Base-by-base conservation (phyloP, 2,113 vertebrate species). In the Noctilio leporinus region DNA sequence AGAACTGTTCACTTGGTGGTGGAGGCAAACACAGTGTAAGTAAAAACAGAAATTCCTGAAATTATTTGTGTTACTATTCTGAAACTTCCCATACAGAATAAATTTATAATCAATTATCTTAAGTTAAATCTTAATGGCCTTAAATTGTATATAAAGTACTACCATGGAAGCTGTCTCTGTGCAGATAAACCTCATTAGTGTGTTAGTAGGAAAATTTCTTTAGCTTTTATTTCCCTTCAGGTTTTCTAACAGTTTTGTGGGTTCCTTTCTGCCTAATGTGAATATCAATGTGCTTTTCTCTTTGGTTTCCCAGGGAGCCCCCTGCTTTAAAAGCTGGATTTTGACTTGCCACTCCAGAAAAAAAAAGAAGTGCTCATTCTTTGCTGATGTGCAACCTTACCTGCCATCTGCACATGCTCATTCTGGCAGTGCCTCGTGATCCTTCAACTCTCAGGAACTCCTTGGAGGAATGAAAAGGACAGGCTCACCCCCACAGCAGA, bases 111-210 rank as follows among this genome's bases (percentile, higher is more conserved):
- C 43, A 97, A 97, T 94, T 97, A 95, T 94, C 16, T 19, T 40
- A 91, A 95, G 98, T 97, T 94, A 97, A 98, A 96, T 77, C 92
- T 96, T 97, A 97, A 96, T 91, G 94, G 59, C 83, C 95, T 77
- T 93, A 96, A 93, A 85, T 47, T 95, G 57, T 95, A n/a, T 96
- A 72, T 95, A 95, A 96, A 96, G 81, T 84, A 89, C 92, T 86
- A 89, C 26, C 49, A 33, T n/a, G 45, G 93, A 43, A 65, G 92
- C 75, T 82, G 17, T 91, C 95, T 86, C 76, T 95, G 45, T 72
- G 26, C 55, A 64, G 96, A 89, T 92, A 82, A 88, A 95, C 83
- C 30, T 96, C 77, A 6, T 38, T 95, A 95, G 89, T 75, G 38
- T 1, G 0, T 65, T 90, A 95, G 12, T 33, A 88, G 96, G 89